Evolutionary conservation across 2,888 invertebrate species (phyloP), one percentile per base, ranked within the genome.

Genomic region (Alloplasta piceator): DNA sequence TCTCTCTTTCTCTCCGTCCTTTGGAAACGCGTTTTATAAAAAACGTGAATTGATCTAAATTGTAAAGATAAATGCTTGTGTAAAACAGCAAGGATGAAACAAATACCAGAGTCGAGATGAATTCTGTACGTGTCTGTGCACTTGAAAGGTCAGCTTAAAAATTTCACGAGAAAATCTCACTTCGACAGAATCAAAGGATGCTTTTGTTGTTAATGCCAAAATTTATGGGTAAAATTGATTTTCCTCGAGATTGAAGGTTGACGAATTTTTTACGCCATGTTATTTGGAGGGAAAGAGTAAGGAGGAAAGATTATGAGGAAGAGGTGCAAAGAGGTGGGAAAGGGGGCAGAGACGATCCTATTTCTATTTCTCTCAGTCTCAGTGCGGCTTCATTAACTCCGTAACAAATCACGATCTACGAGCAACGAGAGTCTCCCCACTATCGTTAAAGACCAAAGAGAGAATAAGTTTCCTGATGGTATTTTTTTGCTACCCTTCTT

Each of bases 361-460:
- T 68, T 56, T 36, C 68, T 63, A 39, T 50, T 39, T n/a, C 41
- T 48, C 38, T n/a, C 43, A 39, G 83, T 83, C 83, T 82, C 86
- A 85, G 86, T 87, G 88, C 85, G 86, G 91, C 88, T 92, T 91
- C 91, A 91, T 92, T 92, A 92, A 90, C 89, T 83, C 90, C 91
- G 90, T 92, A 87, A 89, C 91, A 89, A 92, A 92, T 92, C 89
- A 91, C 90, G 90, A 91, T 92, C 91, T 90, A 89, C 90, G 88
- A 89, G 89, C 89, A 89, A 90, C 90, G 90, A 90, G 90, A 66
- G 66, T 16, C 68, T 26, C 26, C 26, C 87, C 87, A 88, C 89
- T 90, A 92, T 91, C 90, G 90, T 91, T 90, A 90, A 89, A 90
- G 85, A 89, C 84, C 64, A 83, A 84, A 85, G 86, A 89, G 89